A percentile compares a stretch with the other conserved stretches of the same genome.
These are phyloP conservation scores for Pseudorhiza aurosa DNA, from an alignment of 30 jellyfish, hydroid and myxozoan species.

Conservation along the genomic window DNA sequence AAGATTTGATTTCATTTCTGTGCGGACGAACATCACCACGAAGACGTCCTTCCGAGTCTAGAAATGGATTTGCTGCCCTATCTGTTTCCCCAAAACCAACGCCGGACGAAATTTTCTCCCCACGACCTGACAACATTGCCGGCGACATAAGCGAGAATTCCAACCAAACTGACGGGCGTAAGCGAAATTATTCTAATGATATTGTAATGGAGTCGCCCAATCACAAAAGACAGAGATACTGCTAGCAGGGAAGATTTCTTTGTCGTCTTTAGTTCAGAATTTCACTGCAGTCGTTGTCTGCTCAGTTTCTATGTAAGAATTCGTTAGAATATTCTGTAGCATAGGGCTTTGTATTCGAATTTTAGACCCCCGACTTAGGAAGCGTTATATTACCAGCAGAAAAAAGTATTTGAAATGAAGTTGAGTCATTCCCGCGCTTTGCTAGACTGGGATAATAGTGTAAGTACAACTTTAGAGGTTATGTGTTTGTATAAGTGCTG, in stretches of 20 bases:
- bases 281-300: too few species aligned
- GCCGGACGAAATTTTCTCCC: conserved; percentile 36
- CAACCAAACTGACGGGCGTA: conserved; percentile 69
- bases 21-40: conserved; percentile 96
- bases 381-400: too few species aligned
- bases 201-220: conserved; percentile 76
- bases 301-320: too few species aligned
- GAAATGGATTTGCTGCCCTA: conserved; percentile 47
- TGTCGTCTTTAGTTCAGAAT: too few species aligned
- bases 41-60: conserved; percentile 76
- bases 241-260: conserved; percentile 23
- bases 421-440: too few species aligned
- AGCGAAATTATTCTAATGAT: conserved; percentile 69
- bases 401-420: too few species aligned
- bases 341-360: too few species aligned
- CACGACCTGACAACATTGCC: conserved; percentile 22
- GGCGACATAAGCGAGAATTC: conserved; percentile 19
- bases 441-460: too few species aligned
- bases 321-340: too few species aligned
- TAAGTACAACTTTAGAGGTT: too few species aligned
- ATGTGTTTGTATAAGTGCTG: too few species aligned
- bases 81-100: conserved; percentile 62
- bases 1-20: conserved; percentile 80
- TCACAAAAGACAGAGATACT: conserved; percentile 73
- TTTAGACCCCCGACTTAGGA: too few species aligned